Base-by-base conservation (phyloP, 2,113 vertebrate species). In the Naja naja region DNA sequence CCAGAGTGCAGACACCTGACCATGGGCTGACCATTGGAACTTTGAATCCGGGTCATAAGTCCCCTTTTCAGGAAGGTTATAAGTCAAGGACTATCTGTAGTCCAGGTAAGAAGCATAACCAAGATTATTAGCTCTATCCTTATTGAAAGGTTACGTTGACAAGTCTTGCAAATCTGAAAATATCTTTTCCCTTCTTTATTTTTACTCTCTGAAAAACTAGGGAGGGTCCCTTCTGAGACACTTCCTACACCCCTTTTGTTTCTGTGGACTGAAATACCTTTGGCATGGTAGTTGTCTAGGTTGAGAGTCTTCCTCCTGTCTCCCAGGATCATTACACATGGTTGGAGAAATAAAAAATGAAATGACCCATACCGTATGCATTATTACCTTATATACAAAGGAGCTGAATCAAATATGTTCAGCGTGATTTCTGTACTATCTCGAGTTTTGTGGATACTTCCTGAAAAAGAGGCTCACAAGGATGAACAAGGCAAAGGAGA, bases 381-480 rank as follows among this genome's bases (percentile, higher is more conserved):
- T 58, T 25, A 64, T 91, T 81, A 1, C 4, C 14, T 0, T 0
- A 0, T 45, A 92, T 22, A 47, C 22, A 0, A 85, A 39, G 23
- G 91, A 85, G 27, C 25, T 53, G 18, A 56, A 85, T 25, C 16
- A 89, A 58, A 23, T 16, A 92, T 52, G 12, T 9, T 49, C 7
- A 25, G 10, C 39, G 47, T 90, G 85, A n/a, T 27, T 90, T 60
- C 60, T 87, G 25, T 87, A 6, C 85, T 93, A 4, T 53, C 30
- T 22, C 1, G 0, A 0, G 0, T 3, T 0, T 45, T 30, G 23
- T 0, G 87, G 5, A 0, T 56, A 87, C 14, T 1, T 20, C 14
- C 74, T 93, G n/a, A 81, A 60, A 52, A 5, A 60, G 55, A 27
- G 4, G 14, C 20, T 52, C 11, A 27, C 9, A 18, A 56, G 45